These are phyloP conservation scores for Cylloceria caligata DNA, from an alignment of 2,888 invertebrate genomes.

Conservation along the genomic window DNA sequence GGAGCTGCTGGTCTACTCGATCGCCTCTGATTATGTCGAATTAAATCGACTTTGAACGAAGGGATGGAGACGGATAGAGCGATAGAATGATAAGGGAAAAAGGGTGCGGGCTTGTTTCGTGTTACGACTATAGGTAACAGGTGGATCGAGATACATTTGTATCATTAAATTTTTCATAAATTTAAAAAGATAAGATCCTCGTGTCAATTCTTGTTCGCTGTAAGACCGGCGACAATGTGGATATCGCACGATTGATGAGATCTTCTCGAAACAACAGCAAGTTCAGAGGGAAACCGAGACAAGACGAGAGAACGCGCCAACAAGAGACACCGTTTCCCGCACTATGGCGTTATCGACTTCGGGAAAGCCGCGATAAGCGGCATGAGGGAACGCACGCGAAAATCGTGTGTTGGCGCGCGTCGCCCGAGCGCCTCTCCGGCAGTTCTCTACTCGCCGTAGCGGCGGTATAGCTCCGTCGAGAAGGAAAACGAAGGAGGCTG, in stretches of 20 bases:
- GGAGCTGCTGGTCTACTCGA: conserved; percentile 34
- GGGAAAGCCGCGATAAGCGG: conserved; percentile 63
- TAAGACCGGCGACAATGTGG: background rate
- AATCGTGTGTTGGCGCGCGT: conserved; percentile 68
- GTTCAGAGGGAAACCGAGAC: background rate
- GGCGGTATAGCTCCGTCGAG: conserved; percentile 73
- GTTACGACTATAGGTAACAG: conserved; percentile 10
- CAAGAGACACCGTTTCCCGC: conserved; percentile 46
- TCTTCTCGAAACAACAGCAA: background rate
- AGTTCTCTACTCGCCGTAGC: conserved; percentile 38
- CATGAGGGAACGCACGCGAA: conserved; percentile 51
- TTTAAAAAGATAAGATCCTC: background rate
- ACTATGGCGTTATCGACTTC: conserved; percentile 52
- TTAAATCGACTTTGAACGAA: conserved; percentile 71
- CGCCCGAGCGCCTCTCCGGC: conserved; percentile 25
- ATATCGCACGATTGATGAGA: background rate
- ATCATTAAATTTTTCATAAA: background rate
- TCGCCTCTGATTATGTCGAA: conserved; percentile 77
- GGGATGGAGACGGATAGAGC: conserved; percentile 18
- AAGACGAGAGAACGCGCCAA: background rate
- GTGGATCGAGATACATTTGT: background rate
- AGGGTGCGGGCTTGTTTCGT: background rate
- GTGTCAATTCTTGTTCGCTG: no score
- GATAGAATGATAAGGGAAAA: conserved; percentile 28
- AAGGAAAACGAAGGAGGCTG: conserved; percentile 78